Percentiles rank a stretch among this genome's conserved stretches.
Conservation (phyloP, 2,888 invertebrate genomes). For the Melinopterus prodromus region DNA sequence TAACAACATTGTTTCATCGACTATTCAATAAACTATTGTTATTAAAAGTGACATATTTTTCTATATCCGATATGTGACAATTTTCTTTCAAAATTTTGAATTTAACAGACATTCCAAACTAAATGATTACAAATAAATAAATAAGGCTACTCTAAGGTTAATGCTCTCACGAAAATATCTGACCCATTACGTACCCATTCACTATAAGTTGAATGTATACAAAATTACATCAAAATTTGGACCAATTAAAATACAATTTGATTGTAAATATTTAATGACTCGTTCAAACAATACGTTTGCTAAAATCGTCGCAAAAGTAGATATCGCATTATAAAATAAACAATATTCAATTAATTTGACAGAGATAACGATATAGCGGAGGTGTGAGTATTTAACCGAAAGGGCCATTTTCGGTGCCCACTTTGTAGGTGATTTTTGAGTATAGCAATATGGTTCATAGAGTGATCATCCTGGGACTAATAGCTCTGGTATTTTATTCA, state of each 20-base stretch:
- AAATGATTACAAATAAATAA: no score
- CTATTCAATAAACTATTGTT: no score
- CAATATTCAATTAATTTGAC: conserved; percentile 7
- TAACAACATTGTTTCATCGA: no score
- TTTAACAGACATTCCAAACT: no score
- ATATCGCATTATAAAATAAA: conserved; percentile 16
- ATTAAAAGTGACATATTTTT: no score
- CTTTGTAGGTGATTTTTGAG: conserved; percentile 6
- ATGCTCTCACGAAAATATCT: no score
- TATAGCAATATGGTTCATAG: conserved; percentile 8
- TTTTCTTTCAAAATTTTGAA: no score
- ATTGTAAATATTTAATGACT: conserved; percentile 10
- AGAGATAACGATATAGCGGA: not conserved
- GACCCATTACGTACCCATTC: no score
- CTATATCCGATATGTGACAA: no score
- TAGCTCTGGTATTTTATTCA: conserved; percentile 16
- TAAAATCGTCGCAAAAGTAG: not conserved
- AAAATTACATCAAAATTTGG: not conserved
- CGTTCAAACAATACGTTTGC: conserved; percentile 4
- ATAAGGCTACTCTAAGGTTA: no score
- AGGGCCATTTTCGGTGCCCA: not conserved
- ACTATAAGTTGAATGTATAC: no score
- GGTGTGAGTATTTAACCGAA: not conserved
- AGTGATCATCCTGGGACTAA: conserved; percentile 12
- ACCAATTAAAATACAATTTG: not conserved